Conservation (phyloP, 2,888 invertebrate species). For the Polietes domitor region DNA sequence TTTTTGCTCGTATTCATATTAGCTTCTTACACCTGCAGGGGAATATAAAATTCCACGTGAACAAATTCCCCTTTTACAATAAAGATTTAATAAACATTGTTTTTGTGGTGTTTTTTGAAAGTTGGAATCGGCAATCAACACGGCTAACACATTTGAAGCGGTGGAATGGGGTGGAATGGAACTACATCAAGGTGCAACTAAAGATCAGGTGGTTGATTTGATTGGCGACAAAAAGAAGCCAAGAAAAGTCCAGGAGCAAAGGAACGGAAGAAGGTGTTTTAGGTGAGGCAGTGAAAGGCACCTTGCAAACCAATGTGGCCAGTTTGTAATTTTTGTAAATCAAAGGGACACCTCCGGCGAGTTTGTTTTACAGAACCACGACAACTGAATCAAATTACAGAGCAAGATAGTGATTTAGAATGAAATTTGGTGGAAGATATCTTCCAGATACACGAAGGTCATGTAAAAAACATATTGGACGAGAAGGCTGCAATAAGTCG, state of each 20-base stretch:
- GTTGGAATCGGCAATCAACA: conserved; percentile 23
- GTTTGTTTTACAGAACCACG: background rate
- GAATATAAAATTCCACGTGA: too few species aligned
- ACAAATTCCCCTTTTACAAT: too few species aligned
- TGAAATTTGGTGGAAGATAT: background rate
- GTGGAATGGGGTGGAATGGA: conserved; percentile 20
- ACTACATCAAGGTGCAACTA: background rate
- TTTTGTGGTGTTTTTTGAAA: too few species aligned
- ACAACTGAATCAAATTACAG: background rate
- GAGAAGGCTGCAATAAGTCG: too few species aligned
- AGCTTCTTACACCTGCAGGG: too few species aligned
- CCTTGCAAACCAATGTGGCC: background rate
- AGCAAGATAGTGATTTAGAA: background rate
- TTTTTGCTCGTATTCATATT: too few species aligned
- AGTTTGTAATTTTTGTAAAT: background rate
- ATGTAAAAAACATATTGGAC: too few species aligned
- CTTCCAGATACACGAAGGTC: background rate
- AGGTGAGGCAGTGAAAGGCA: background rate
- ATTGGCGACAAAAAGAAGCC: too few species aligned
- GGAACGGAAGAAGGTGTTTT: background rate
- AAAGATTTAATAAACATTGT: too few species aligned
- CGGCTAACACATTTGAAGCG: conserved; percentile 8
- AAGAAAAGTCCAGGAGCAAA: too few species aligned
- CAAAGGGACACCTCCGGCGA: background rate
- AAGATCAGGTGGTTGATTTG: background rate